phyloP scores from a whole-genome alignment of 2,113 vertebrate genomes.

The Peromyscus polionotus region DNA sequence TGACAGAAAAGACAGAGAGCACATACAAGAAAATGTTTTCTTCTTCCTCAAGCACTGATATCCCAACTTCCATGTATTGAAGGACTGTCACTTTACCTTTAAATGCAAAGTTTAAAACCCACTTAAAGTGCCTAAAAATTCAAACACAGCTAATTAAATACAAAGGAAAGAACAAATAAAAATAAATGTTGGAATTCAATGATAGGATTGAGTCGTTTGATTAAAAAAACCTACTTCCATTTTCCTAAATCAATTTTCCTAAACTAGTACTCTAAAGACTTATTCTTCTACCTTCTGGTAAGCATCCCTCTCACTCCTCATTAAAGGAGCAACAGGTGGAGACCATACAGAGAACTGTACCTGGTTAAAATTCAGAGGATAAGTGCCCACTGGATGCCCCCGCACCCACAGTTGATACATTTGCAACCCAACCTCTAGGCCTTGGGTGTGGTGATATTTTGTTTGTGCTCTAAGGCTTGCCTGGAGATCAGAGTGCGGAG shows the following conservation, averaged over 20 bases:
- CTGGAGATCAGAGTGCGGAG: too few species aligned
- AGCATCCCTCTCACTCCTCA: background rate
- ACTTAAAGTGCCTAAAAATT: background rate
- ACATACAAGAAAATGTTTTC: background rate
- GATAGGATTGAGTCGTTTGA: background rate
- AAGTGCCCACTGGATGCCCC: background rate
- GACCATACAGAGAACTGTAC: background rate
- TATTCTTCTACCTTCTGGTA: background rate
- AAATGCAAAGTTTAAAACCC: background rate
- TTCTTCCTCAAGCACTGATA: background rate
- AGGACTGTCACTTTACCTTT: background rate
- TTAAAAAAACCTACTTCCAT: background rate
- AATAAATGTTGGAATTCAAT: background rate
- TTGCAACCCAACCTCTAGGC: background rate
- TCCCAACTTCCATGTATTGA: background rate
- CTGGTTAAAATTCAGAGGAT: background rate
- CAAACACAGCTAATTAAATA: background rate
- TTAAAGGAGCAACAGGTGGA: background rate
- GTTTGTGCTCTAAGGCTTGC: too few species aligned
- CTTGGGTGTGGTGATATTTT: background rate
- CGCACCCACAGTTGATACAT: background rate
- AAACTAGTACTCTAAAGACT: background rate
- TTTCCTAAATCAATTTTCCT: background rate
- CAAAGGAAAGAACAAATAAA: slow-evolving; percentile 15
- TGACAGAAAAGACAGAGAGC: background rate